phyloP scores from a whole-genome alignment of 1,140 invertebrate species.

The Ylistrum balloti region DNA sequence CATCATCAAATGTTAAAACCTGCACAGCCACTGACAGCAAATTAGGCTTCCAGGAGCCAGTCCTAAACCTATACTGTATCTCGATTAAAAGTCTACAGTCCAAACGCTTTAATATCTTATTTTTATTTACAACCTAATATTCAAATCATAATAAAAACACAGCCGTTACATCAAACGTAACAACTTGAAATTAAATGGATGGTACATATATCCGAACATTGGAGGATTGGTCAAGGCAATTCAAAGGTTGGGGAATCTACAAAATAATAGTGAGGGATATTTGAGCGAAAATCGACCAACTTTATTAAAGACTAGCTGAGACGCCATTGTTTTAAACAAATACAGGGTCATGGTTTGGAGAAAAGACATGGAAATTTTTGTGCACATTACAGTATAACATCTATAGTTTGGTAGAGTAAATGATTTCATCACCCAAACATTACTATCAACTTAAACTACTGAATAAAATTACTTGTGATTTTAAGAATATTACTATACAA shows the following conservation, averaged over 20 bases:
- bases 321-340: not conserved
- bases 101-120: not conserved
- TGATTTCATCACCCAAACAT: not conserved
- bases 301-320: too few species aligned
- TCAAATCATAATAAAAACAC: not conserved
- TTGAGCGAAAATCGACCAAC: too few species aligned
- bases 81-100: not conserved
- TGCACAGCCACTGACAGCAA: not conserved
- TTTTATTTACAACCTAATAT: not conserved
- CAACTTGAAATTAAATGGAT: too few species aligned
- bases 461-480: not conserved
- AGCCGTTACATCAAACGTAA: too few species aligned
- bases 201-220: too few species aligned
- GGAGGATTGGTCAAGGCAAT: too few species aligned
- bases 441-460: not conserved
- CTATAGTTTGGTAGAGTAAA: not conserved
- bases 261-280: too few species aligned
- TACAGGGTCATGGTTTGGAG: not conserved
- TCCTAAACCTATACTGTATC: too few species aligned
- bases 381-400: not conserved
- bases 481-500: not conserved
- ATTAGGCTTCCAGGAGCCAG: not conserved
- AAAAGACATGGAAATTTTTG: not conserved
- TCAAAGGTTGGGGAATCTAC: too few species aligned
- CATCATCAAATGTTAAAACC: constrained; percentile 26